Conservation (phyloP, 2,113 vertebrate species). For the Shinisaurus crocodilurus region DNA sequence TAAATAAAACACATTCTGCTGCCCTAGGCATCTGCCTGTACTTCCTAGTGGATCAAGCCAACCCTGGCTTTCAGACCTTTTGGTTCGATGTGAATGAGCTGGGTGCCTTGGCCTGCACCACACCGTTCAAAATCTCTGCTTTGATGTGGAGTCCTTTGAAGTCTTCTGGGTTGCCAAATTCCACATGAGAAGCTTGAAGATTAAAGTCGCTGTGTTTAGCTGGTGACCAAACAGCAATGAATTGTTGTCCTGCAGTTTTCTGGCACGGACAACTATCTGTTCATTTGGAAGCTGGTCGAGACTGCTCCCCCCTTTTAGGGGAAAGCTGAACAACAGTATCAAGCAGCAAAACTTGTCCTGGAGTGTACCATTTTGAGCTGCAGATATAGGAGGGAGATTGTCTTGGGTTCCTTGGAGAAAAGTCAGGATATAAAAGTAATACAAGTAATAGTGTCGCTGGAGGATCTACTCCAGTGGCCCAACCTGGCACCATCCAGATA, state of each 20-base stretch:
- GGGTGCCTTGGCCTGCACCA: neutral
- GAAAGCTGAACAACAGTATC: neutral
- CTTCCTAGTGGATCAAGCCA: neutral
- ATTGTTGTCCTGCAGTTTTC: neutral
- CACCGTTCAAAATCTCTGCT: neutral
- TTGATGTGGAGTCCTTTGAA: conserved; percentile 14
- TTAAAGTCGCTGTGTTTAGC: neutral
- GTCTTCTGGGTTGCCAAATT: neutral
- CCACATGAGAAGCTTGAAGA: neutral
- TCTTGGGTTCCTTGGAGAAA: no score
- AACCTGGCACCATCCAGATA: no score
- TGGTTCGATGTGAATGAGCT: neutral
- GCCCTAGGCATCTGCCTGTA: neutral
- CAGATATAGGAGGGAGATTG: no score
- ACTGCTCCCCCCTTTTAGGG: neutral
- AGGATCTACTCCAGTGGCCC: no score
- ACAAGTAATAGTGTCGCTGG: no score
- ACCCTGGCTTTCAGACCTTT: no score
- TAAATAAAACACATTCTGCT: neutral
- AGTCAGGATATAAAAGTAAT: no score
- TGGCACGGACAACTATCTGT: neutral
- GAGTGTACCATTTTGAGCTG: neutral
- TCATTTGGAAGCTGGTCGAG: neutral
- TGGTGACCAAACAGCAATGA: neutral
- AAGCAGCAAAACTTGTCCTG: neutral